These are phyloP conservation scores for Lithodes maja DNA, from an alignment of 2,888 invertebrate genomes.

Conservation along the genomic window DNA sequence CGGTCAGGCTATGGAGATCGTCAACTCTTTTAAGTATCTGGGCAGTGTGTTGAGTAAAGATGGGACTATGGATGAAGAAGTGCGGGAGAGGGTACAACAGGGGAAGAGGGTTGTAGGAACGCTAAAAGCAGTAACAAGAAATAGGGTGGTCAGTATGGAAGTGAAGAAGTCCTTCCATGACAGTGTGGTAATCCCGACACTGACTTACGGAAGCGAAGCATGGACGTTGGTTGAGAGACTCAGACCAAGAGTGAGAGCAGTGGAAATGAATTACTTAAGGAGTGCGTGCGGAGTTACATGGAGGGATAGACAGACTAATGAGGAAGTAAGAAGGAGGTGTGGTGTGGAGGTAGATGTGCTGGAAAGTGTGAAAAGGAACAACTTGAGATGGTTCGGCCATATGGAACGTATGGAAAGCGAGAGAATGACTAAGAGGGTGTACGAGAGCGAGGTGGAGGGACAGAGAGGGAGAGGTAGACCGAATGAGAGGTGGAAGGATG, in stretches of 20 bases:
- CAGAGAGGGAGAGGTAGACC: background rate
- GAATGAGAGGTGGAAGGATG: background rate
- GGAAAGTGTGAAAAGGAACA: background rate
- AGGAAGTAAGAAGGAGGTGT: background rate
- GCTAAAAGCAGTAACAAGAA: background rate
- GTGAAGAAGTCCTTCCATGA: background rate
- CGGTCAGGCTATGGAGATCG: background rate
- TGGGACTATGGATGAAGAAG: background rate
- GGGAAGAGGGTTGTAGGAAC: background rate
- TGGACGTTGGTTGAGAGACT: background rate
- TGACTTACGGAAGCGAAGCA: too few species aligned
- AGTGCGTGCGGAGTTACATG: background rate
- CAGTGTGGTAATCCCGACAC: background rate
- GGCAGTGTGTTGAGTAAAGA: background rate
- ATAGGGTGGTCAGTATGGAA: background rate
- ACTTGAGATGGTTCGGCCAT: background rate
- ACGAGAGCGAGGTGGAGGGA: background rate
- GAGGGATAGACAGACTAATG: background rate
- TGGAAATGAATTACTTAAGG: background rate
- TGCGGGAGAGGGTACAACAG: background rate
- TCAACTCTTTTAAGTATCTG: background rate
- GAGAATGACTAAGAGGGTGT: background rate
- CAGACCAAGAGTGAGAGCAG: background rate
- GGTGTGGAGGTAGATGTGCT: background rate
- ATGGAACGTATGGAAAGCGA: background rate